Evolutionary conservation across 2,113 vertebrate species (phyloP).

Genomic region (Romanogobio albipinnatus): DNA sequence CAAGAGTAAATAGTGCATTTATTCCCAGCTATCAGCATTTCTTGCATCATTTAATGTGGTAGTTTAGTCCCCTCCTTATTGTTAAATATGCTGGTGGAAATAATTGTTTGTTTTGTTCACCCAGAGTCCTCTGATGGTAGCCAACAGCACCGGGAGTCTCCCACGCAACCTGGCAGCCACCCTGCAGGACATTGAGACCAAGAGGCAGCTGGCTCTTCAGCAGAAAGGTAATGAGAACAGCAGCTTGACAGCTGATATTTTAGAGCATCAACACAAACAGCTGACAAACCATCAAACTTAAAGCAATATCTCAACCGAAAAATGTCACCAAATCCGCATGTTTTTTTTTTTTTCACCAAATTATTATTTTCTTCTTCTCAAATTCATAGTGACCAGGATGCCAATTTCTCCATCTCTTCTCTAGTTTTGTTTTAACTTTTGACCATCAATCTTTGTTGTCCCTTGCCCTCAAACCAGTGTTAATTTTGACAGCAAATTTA

Average conservation of each 20-base stretch:
- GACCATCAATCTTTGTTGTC: conserved; percentile 23
- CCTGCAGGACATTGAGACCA: conserved; percentile 92
- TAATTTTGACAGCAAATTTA: too few relatives aligned
- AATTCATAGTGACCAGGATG: not conserved
- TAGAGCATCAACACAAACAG: not conserved
- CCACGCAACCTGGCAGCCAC: conserved; percentile 89
- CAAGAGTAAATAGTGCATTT: not conserved
- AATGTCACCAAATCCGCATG: not conserved
- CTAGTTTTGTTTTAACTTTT: conserved; percentile 26
- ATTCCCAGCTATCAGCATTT: conserved; percentile 12
- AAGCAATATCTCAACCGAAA: not conserved
- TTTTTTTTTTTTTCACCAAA: not conserved
- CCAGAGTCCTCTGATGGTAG: conserved; percentile 78
- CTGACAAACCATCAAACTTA: not conserved
- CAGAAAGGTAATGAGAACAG: conserved; percentile 86
- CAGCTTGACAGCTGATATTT: not conserved
- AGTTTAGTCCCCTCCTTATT: conserved; percentile 10
- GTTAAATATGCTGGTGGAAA: conserved; percentile 16
- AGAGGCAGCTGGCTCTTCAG: conserved; percentile 92
- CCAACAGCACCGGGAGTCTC: conserved; percentile 83
- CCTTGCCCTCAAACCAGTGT: conserved; percentile 21
- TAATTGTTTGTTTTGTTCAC: conserved; percentile 36
- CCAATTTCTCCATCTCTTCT: not conserved
- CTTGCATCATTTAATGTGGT: not conserved
- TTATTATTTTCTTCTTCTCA: not conserved